Conservation (phyloP, 2,113 vertebrate species). For the Canis aureus region DNA sequence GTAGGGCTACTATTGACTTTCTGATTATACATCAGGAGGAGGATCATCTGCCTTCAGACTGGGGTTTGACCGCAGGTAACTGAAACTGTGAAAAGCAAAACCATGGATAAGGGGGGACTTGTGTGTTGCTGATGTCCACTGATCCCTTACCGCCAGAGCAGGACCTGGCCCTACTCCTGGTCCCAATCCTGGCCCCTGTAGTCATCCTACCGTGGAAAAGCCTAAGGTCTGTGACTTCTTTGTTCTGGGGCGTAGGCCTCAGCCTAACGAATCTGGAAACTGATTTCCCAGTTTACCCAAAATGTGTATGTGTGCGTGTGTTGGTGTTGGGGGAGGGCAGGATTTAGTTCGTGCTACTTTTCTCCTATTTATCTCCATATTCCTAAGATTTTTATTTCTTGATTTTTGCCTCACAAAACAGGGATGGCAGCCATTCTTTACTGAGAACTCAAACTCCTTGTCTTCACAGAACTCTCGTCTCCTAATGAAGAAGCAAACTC, state of each 20-base stretch:
- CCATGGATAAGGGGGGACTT: not conserved
- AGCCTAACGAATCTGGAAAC: not conserved
- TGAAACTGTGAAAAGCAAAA: not conserved
- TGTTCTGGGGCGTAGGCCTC: not conserved
- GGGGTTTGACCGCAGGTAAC: not conserved
- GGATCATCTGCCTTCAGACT: not conserved
- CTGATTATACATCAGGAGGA: not conserved
- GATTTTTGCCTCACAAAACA: not conserved
- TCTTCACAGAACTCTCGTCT: not conserved
- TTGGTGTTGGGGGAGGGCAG: not conserved
- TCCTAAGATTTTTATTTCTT: constrained; percentile 34
- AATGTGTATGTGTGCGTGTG: too few species aligned
- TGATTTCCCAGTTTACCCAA: not conserved
- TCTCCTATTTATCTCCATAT: not conserved
- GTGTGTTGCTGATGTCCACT: not conserved
- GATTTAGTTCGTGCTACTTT: not conserved
- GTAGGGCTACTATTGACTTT: not conserved
- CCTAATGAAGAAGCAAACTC: not conserved
- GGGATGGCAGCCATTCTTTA: not conserved
- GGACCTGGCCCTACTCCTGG: too few species aligned
- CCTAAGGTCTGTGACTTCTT: not conserved
- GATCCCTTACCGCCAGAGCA: not conserved
- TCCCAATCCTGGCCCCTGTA: not conserved
- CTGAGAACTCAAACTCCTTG: not conserved
- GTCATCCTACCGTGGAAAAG: not conserved